phyloP scores from a whole-genome alignment of 2,113 vertebrate genomes.

The Sceloporus undulatus region DNA sequence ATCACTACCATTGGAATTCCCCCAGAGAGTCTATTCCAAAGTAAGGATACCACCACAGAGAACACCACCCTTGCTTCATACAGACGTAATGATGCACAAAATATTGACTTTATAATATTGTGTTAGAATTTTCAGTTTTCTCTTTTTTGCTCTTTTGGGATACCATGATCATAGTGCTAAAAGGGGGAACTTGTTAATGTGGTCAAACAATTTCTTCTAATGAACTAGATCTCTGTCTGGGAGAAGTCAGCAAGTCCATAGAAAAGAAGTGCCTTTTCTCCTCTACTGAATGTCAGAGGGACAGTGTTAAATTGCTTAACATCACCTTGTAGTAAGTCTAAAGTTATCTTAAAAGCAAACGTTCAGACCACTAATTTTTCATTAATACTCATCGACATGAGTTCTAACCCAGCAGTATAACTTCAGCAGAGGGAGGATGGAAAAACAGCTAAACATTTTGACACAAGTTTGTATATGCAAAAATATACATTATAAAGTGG shows the following conservation, averaged over 20 bases:
- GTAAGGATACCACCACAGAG: background rate
- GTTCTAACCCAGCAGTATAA: background rate
- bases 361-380: conserved; percentile 14
- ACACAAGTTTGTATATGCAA: background rate
- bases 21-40: background rate
- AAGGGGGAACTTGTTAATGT: background rate
- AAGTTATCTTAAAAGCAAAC: background rate
- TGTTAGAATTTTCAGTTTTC: background rate
- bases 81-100: background rate
- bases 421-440: conserved; percentile 18
- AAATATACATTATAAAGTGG: conserved; percentile 32
- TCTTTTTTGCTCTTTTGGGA: background rate
- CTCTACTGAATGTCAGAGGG: background rate
- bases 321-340: background rate
- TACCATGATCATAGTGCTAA: background rate
- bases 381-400: conserved; percentile 17
- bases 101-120: background rate
- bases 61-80: background rate
- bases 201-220: background rate
- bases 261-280: background rate
- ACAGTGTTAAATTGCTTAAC: background rate
- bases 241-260: background rate
- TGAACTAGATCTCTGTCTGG: background rate
- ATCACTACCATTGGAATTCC: background rate
- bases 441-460: conserved; percentile 34